Evolutionary conservation across 2,113 vertebrate species (phyloP).

Genomic region (Condylura cristata): DNA sequence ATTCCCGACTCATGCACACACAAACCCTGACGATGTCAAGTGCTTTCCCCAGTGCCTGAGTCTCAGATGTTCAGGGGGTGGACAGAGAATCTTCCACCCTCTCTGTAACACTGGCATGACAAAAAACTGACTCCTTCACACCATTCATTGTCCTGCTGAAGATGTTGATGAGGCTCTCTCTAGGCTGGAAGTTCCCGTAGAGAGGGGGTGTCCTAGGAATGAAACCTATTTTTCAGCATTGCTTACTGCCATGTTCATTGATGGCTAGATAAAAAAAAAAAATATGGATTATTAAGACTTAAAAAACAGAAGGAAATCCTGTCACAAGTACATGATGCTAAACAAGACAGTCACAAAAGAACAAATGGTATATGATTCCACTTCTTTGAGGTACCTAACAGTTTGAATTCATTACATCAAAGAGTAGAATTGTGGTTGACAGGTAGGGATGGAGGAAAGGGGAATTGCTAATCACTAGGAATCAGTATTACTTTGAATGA

Average conservation of each 20-base stretch:
- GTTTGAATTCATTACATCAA: neutral
- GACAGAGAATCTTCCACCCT: neutral
- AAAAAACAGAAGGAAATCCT: neutral
- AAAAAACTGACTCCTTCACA: neutral
- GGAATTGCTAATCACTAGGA: neutral
- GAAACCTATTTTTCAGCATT: neutral
- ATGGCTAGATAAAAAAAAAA: too few species aligned
- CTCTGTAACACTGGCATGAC: neutral
- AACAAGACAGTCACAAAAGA: neutral
- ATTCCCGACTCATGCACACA: neutral
- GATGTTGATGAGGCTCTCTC: neutral
- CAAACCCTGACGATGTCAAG: neutral
- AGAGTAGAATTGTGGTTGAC: neutral
- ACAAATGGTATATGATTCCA: neutral
- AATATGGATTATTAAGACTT: neutral
- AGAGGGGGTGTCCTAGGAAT: neutral
- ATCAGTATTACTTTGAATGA: neutral
- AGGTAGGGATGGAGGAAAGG: neutral
- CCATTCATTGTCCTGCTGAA: neutral
- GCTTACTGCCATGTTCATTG: rapidly evolving
- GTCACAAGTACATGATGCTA: neutral
- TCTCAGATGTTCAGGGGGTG: too few species aligned
- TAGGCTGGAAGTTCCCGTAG: neutral
- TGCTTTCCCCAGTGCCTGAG: too few species aligned
- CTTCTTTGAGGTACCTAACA: neutral